Conservation (phyloP, 2,888 invertebrate genomes). For the Cosmopolites sordidus region DNA sequence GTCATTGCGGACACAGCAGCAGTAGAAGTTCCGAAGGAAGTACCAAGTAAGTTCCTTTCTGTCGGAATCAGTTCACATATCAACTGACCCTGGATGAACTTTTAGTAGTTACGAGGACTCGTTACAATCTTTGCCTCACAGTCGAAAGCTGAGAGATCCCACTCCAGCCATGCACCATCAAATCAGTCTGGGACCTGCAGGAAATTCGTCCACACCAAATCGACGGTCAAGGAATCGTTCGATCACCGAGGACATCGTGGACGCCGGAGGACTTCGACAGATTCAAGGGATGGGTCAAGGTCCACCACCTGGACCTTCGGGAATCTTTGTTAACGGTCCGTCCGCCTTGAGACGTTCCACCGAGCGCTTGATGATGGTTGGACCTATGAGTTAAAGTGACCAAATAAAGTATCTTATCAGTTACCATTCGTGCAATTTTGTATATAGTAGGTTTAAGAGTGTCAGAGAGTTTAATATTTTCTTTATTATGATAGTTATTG, state of each 20-base stretch:
- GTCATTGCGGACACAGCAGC: slow-evolving; percentile 65
- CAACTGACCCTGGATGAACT: no score
- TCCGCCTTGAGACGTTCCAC: slow-evolving; percentile 37
- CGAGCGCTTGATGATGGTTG: slow-evolving; percentile 39
- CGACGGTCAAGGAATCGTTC: slow-evolving; percentile 42
- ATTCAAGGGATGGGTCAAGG: slow-evolving; percentile 32
- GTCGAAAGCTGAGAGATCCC: slow-evolving; percentile 28
- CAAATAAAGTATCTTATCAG: neutral
- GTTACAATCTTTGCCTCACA: slow-evolving; percentile 62
- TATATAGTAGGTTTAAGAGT: neutral
- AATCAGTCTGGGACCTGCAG: slow-evolving; percentile 14
- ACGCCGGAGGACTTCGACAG: slow-evolving; percentile 34
- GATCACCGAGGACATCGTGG: slow-evolving; percentile 39
- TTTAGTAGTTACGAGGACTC: slow-evolving; percentile 80
- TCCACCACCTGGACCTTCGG: slow-evolving; percentile 37
- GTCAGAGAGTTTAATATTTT: neutral
- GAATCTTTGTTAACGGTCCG: slow-evolving; percentile 42
- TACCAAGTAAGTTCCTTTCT: slow-evolving; percentile 67
- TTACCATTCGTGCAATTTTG: slow-evolving; percentile 1
- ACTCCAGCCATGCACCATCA: slow-evolving; percentile 26
- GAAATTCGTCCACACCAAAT: slow-evolving; percentile 22
- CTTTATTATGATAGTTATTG: no score
- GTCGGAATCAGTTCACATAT: no score
- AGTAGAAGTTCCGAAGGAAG: slow-evolving; percentile 65
- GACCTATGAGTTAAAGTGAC: slow-evolving; percentile 9